A percentile compares a stretch with the other conserved stretches of the same genome.
Evolutionary conservation across 2,888 invertebrate genomes (phyloP).

Genomic region (Labia minor): DNA sequence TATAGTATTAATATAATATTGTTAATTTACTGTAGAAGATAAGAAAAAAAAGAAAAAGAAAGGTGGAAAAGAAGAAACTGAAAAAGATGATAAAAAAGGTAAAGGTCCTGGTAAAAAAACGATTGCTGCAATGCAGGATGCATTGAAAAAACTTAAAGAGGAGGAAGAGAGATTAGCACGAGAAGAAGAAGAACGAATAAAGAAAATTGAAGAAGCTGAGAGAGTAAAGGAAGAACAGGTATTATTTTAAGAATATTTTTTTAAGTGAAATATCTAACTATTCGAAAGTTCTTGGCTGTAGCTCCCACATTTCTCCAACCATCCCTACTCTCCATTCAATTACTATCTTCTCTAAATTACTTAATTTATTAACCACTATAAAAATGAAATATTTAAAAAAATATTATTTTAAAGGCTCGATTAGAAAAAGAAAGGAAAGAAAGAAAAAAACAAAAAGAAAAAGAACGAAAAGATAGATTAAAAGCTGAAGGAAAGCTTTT

Average conservation of each 20-base stretch:
- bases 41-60: slow-evolving; percentile 31
- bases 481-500: slow-evolving; percentile 94
- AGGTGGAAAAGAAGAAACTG: slow-evolving; percentile 31
- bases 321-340: too few relatives aligned
- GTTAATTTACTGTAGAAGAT: slow-evolving; percentile 25
- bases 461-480: slow-evolving; percentile 79
- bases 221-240: slow-evolving; percentile 60
- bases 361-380: too few relatives aligned
- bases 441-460: slow-evolving; percentile 81
- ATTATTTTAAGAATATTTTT: slow-evolving; percentile 2
- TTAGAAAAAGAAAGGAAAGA: slow-evolving; percentile 81
- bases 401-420: slow-evolving; percentile 42
- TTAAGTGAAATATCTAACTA: background rate
- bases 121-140: slow-evolving; percentile 85
- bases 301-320: too few relatives aligned
- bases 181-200: slow-evolving; percentile 72
- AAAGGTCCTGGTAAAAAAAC: slow-evolving; percentile 68
- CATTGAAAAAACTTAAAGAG: slow-evolving; percentile 75
- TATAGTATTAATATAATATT: too few relatives aligned
- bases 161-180: slow-evolving; percentile 66
- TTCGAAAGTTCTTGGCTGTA: too few relatives aligned
- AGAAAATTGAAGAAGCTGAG: slow-evolving; percentile 63
- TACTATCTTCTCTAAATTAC: background rate
- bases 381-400: too few relatives aligned
- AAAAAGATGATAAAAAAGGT: slow-evolving; percentile 33